Base-by-base conservation (phyloP, 2,888 invertebrate species). In the Ditula angustiorana region DNA sequence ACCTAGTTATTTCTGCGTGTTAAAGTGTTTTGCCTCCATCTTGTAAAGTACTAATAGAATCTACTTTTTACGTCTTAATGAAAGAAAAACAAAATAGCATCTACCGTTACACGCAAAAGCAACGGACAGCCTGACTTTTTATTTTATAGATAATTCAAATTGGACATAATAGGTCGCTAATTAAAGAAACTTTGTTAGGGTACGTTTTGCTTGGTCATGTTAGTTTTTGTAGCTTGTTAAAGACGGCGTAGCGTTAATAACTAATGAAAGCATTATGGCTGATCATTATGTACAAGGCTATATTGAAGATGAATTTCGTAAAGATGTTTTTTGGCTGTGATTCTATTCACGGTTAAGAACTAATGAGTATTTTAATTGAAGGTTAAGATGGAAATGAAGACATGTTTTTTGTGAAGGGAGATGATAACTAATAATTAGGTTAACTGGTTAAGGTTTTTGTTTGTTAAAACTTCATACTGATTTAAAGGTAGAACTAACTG, bases 171-270 rank as follows among this genome's bases (percentile, higher is more conserved):
- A 64, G 58, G 28, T 44, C 52, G 46, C 53, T 64, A 59, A 64
- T 59, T 64, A 64, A 64, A 41, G 52, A 46, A 64, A 53, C 64
- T 59, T 59, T 35, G 63, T 59, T 23, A 53, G 26, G 21, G n/a
- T 3, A 33, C 16, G 11, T 63, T 46, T 53, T 46, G 63, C 52
- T 5, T 35, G 46, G 46, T 64, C 63, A 64, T 59, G 64, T 59
- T 64, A 35, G 58, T 64, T 64, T 64, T 64, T 64, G 53, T 59
- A 13, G 10, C 35, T 53, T 59, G 52, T 59, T 64, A 53, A 64
- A 59, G 52, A 46, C 28, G 46, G 59, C 53, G 33, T 64, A 64
- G 35, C 46, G 23, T 53, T 64, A 59, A 59, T 59, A 53, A 53
- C 41, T 58, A 44, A 63, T 63, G 57, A 58, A 46, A 58, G 33